These are phyloP conservation scores for Litoditis marina DNA, from an alignment of 2,888 invertebrate species.

Conservation along the genomic window DNA sequence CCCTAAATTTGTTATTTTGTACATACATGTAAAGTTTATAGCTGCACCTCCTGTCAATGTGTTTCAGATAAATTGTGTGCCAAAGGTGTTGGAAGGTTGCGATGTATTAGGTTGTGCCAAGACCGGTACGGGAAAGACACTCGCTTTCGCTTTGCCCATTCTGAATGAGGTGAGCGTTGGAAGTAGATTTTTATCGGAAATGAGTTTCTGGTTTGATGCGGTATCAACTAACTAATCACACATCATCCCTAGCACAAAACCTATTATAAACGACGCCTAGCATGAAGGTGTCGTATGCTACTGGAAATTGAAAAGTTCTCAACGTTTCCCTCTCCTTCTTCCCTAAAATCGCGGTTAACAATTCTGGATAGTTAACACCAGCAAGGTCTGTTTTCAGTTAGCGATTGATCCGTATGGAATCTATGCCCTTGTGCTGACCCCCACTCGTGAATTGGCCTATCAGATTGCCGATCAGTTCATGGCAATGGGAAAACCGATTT, in stretches of 20 bases:
- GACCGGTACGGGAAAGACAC: conserved; percentile 95
- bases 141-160: conserved; percentile 77
- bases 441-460: conserved; percentile 69
- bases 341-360: neutral
- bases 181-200: neutral
- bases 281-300: neutral
- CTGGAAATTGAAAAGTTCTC: too few species aligned
- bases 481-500: conserved; percentile 83
- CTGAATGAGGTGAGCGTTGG: conserved; percentile 49
- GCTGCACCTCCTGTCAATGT: too few species aligned
- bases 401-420: conserved; percentile 93
- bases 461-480: conserved; percentile 81
- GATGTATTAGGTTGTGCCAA: conserved; percentile 94
- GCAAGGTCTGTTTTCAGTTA: conserved; percentile 66
- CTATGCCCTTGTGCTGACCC: conserved; percentile 87
- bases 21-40: neutral
- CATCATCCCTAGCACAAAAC: neutral
- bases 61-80: conserved; percentile 54
- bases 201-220: too few species aligned
- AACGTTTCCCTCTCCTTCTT: neutral
- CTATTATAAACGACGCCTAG: neutral
- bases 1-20: neutral
- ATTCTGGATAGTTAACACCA: too few species aligned
- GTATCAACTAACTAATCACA: neutral
- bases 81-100: conserved; percentile 65